A percentile compares a stretch with the other conserved stretches of the same genome.
Conservation (phyloP, 2,113 vertebrate species). For the Tachycineta bicolor region DNA sequence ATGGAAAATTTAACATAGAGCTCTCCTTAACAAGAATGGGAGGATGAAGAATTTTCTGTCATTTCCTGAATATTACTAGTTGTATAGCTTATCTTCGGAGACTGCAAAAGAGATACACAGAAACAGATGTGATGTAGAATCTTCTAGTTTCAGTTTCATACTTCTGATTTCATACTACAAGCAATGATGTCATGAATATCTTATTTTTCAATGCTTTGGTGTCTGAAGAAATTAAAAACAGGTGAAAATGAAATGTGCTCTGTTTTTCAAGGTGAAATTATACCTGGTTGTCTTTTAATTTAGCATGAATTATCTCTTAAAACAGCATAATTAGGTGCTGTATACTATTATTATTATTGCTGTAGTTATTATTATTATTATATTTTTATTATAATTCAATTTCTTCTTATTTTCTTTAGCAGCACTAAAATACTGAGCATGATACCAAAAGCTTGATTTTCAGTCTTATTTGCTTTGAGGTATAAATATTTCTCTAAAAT, state of each 20-base stretch:
- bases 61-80: not conserved
- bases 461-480: not conserved
- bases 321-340: fast-evolving
- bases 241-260: not conserved
- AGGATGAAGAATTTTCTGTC: not conserved
- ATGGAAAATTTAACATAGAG: not conserved
- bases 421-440: not conserved
- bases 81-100: not conserved
- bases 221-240: not conserved
- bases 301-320: not conserved
- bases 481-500: not conserved
- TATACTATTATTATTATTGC: not conserved
- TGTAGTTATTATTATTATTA: not conserved
- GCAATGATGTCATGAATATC: not conserved
- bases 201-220: not conserved
- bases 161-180: not conserved
- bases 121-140: not conserved
- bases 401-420: not conserved
- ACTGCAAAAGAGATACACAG: not conserved
- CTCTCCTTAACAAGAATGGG: not conserved
- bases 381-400: not conserved
- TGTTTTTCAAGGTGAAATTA: not conserved
- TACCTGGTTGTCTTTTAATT: not conserved
- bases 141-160: not conserved
- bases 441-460: not conserved